Evolutionary conservation across 2,797 vertebrate species (phyloP), one percentile per base, ranked within the genome.

Genomic region (Channa striata): DNA sequence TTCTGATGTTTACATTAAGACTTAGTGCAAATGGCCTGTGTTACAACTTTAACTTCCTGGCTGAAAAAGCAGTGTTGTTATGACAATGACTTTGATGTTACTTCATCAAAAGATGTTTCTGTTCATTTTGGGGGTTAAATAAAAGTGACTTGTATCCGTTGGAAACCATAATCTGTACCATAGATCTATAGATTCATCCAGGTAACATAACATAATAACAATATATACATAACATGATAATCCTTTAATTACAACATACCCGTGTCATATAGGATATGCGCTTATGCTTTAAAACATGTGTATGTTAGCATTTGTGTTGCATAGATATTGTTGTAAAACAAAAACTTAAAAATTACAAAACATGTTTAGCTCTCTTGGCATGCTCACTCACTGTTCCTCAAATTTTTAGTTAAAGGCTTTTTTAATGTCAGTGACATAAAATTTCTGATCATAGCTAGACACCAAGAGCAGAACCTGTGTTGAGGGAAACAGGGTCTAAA

Each of bases 1-100:
- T 5, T n/a, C 6, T n/a, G 44, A 25, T 20, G 16, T 42, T 12
- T 21, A 21, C n/a, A n/a, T 17, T 43, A 16, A 6, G 16, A 0
- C 19, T 43, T 14, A 52, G 11, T 11, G 12, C 4, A 1, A 44
- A 36, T 23, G 36, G 5, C 33, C 17, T n/a, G 46, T 63, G 48
- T 50, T 66, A 19, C 13, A 14, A 49, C 17, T 30, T 2, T 30
- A 51, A 44, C 34, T 64, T 50, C 59, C 54, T 37, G 16, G 48
- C 5, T 8, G 11, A 50, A 39, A 60, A 40, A 46, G 30, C 56
- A 19, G 30, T 1, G 8, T 20, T 39, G 1, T 62, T 63, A 51
- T 59, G 48, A 14, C 42, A 47, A 8, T 58, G 1, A 12, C 17
- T 23, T n/a, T 37, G 21, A n/a, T 25, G n/a, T 47, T 25, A 14